Evolutionary conservation across 2,797 vertebrate species (phyloP).

Genomic region (Arctocebus calabarensis): DNA sequence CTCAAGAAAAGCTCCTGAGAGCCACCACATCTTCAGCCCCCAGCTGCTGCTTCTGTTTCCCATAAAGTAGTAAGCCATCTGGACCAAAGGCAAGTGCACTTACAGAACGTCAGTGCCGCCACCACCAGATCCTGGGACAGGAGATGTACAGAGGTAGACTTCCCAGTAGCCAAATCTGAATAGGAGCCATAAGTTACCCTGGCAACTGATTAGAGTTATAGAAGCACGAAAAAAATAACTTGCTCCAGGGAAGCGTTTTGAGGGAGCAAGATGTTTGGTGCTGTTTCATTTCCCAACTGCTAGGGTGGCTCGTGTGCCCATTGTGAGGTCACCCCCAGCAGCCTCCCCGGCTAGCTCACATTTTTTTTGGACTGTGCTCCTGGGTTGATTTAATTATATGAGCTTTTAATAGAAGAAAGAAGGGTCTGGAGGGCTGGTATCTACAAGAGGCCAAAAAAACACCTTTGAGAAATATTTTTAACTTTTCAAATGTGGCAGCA

Average conservation of each 20-base stretch:
- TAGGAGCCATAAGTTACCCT: background rate
- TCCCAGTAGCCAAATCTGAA: background rate
- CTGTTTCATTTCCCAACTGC: background rate
- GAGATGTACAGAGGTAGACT: background rate
- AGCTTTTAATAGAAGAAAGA: constrained; percentile 1
- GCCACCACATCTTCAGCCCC: accelerated
- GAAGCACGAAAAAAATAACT: background rate
- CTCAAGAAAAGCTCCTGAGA: background rate
- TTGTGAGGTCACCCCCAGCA: background rate
- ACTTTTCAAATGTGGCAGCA: background rate
- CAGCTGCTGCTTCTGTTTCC: background rate
- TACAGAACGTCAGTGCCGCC: background rate
- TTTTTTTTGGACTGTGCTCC: background rate
- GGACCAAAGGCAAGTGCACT: background rate
- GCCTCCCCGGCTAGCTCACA: accelerated
- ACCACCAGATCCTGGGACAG: background rate
- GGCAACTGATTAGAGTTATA: background rate
- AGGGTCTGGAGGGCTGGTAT: background rate
- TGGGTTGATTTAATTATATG: background rate
- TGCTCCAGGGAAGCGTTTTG: background rate
- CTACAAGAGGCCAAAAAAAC: background rate
- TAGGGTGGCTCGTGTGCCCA: accelerated
- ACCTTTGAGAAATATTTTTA: background rate
- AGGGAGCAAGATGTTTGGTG: background rate
- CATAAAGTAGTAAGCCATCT: background rate